These are phyloP conservation scores for Blera fallax DNA, from an alignment of 2,888 invertebrate genomes.

Conservation along the genomic window DNA sequence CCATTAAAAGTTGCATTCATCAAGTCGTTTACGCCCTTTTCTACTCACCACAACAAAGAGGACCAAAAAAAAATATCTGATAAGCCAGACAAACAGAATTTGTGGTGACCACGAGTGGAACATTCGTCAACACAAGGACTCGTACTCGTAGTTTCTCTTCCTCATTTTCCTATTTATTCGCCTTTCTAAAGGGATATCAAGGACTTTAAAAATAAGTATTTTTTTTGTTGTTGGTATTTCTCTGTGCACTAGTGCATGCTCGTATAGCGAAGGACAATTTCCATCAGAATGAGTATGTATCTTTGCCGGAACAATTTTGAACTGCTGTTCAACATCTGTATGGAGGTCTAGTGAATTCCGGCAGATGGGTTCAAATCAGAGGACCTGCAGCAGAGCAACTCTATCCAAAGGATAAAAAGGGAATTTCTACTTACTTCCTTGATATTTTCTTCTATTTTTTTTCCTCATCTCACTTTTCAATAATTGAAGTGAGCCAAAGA, in stretches of 20 bases:
- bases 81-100: slow-evolving; percentile 6
- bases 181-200: background rate
- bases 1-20: background rate
- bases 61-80: background rate
- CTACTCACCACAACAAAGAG: background rate
- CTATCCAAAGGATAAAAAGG: background rate
- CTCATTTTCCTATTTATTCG: background rate
- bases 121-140: background rate
- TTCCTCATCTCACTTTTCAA: slow-evolving; percentile 9
- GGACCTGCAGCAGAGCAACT: background rate
- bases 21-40: background rate
- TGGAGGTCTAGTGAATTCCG: background rate
- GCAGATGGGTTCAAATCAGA: background rate
- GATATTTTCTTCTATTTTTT: background rate
- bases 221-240: background rate
- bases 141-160: background rate
- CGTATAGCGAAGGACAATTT: slow-evolving; percentile 1
- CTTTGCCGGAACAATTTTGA: background rate
- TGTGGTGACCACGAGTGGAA: background rate
- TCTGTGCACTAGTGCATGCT: background rate
- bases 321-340: slow-evolving; percentile 37
- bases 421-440: background rate
- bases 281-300: background rate
- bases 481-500: slow-evolving; percentile 47
- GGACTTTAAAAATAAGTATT: background rate